phyloP scores from a whole-genome alignment of 2,797 vertebrate genomes.

The Fistularia commersonii region DNA sequence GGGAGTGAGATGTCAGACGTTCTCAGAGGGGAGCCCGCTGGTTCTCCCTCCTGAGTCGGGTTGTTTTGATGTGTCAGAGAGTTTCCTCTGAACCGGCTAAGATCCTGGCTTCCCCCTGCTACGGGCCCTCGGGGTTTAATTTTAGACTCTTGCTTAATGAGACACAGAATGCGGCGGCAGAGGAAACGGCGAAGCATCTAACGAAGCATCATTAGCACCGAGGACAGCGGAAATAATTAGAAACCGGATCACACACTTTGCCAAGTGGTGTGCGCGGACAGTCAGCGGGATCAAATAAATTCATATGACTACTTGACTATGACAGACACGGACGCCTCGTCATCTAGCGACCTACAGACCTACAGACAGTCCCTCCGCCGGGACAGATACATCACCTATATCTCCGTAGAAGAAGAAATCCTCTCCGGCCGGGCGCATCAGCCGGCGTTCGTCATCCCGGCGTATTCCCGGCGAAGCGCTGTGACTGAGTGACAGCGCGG shows the following conservation, averaged over 20 bases:
- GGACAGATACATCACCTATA: constrained; percentile 45
- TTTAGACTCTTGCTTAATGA: constrained; percentile 51
- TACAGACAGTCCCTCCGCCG: no score
- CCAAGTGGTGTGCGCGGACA: background rate
- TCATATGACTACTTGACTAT: no score
- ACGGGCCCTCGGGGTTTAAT: constrained; percentile 47
- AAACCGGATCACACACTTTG: constrained; percentile 12
- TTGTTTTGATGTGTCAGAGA: constrained; percentile 18
- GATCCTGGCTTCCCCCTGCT: constrained; percentile 5
- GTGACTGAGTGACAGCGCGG: constrained; percentile 65
- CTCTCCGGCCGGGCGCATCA: constrained; percentile 11
- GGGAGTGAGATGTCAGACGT: background rate
- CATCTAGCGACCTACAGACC: no score
- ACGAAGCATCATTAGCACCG: constrained; percentile 43
- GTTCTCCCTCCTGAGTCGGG: constrained; percentile 34
- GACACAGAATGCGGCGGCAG: constrained; percentile 31
- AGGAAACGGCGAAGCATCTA: constrained; percentile 20
- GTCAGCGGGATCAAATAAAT: background rate
- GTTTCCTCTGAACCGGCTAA: constrained; percentile 10
- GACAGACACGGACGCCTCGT: no score
- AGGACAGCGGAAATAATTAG: constrained; percentile 55
- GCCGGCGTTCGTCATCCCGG: constrained; percentile 42
- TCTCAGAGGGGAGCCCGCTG: constrained; percentile 41
- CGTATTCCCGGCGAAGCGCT: constrained; percentile 64
- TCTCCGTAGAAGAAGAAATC: constrained; percentile 26